Evolutionary conservation across 2,888 invertebrate genomes (phyloP).

Genomic region (Athripsodes cinereus): DNA sequence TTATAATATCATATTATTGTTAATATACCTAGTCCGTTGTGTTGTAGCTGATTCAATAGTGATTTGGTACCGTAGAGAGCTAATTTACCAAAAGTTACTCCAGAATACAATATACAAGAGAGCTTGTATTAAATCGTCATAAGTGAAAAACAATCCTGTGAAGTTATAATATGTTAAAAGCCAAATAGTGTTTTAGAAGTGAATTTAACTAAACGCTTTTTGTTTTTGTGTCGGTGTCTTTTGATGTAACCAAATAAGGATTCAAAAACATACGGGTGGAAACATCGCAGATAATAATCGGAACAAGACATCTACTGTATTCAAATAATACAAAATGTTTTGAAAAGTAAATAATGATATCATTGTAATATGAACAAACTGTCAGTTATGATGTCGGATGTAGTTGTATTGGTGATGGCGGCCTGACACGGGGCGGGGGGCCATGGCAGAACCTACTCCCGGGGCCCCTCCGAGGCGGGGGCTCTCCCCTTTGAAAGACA

Average conservation of each 20-base stretch:
- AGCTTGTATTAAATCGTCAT: too few relatives aligned
- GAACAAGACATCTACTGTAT: not conserved
- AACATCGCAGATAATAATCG: not conserved
- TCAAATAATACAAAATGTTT: too few relatives aligned
- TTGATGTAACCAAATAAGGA: not conserved
- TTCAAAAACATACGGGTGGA: not conserved
- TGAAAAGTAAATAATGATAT: too few relatives aligned
- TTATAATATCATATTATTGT: not conserved
- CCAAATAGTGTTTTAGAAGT: too few relatives aligned
- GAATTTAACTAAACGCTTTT: too few relatives aligned
- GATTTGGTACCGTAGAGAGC: not conserved
- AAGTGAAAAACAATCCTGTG: too few relatives aligned
- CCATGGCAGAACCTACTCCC: conserved; percentile 38
- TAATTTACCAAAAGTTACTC: not conserved
- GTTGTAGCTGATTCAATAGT: not conserved
- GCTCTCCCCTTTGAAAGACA: conserved; percentile 29
- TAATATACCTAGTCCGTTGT: not conserved
- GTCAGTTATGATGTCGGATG: not conserved
- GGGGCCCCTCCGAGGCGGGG: conserved; percentile 33
- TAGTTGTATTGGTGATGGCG: not conserved
- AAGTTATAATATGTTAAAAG: too few relatives aligned
- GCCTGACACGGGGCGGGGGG: conserved; percentile 12
- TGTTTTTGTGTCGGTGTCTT: not conserved
- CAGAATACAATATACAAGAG: too few relatives aligned
- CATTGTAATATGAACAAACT: not conserved